A percentile compares a stretch with the other conserved stretches of the same genome.
These are phyloP conservation scores for Colinus virginianus DNA, from an alignment of 2,113 vertebrate genomes.

Conservation along the genomic window DNA sequence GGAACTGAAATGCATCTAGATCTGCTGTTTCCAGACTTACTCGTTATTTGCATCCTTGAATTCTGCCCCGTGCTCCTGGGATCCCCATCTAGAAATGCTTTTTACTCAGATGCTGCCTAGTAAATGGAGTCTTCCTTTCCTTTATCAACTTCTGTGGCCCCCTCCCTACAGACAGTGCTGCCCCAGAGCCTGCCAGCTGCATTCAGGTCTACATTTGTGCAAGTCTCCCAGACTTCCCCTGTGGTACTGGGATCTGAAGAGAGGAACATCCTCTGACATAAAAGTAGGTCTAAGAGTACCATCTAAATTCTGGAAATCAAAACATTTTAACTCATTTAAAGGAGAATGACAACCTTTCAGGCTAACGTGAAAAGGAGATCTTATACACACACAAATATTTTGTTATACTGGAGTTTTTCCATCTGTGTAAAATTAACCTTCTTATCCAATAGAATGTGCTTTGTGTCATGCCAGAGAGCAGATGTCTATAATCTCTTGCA, in stretches of 20 bases:
- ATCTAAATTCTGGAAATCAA: not conserved
- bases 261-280: not conserved
- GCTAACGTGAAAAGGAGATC: not conserved
- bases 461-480: constrained; percentile 18
- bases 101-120: not conserved
- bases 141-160: not conserved
- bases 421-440: constrained; percentile 32
- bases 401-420: not conserved
- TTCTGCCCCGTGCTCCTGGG: not conserved
- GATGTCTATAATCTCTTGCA: constrained; percentile 60
- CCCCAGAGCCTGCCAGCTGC: not conserved
- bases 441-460: not conserved
- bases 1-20: not conserved
- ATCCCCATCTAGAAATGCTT: not conserved
- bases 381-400: constrained; percentile 21
- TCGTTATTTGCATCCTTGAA: not conserved
- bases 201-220: not conserved
- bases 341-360: not conserved
- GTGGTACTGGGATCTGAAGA: not conserved
- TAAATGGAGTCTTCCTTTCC: constrained; percentile 1
- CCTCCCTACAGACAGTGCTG: not conserved
- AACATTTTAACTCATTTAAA: not conserved
- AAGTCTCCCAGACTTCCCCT: not conserved
- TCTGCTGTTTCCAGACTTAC: not conserved
- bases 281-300: not conserved